Percentiles rank a stretch among this genome's conserved stretches.
These are phyloP conservation scores for Acanthiza pusilla DNA, from an alignment of 2,797 vertebrate genomes.

Conservation along the genomic window DNA sequence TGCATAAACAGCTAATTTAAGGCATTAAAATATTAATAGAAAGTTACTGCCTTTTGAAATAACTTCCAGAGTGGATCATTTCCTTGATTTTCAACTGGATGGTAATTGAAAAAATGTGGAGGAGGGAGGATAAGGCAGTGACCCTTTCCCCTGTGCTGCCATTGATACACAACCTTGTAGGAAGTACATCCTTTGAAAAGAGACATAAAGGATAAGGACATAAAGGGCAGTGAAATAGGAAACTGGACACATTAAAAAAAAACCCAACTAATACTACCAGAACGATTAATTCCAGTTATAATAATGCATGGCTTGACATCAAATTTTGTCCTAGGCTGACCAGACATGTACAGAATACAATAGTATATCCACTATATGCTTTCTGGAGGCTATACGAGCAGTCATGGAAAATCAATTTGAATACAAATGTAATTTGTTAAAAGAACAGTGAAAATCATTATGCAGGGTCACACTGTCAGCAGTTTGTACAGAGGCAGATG, in stretches of 20 bases:
- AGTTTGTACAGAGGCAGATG: background rate
- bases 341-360: background rate
- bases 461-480: slow-evolving; percentile 30
- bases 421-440: slow-evolving; percentile 59
- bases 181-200: background rate
- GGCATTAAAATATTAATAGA: background rate
- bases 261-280: background rate
- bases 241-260: background rate
- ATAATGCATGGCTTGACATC: background rate
- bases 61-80: background rate
- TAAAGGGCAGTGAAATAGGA: background rate
- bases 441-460: slow-evolving; percentile 47
- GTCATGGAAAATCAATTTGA: slow-evolving; percentile 45
- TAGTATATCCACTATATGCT: background rate
- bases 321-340: background rate
- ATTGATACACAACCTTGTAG: background rate
- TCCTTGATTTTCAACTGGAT: background rate
- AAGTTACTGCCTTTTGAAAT: background rate
- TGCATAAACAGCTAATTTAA: background rate
- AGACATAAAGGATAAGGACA: background rate
- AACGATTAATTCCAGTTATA: background rate
- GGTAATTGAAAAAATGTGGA: background rate
- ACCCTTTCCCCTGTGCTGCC: background rate
- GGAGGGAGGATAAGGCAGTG: background rate
- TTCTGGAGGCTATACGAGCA: slow-evolving; percentile 14